Percentiles rank a stretch among this genome's conserved stretches.
Conservation (phyloP, 1,140 invertebrate species). For the Hyles vespertilio region DNA sequence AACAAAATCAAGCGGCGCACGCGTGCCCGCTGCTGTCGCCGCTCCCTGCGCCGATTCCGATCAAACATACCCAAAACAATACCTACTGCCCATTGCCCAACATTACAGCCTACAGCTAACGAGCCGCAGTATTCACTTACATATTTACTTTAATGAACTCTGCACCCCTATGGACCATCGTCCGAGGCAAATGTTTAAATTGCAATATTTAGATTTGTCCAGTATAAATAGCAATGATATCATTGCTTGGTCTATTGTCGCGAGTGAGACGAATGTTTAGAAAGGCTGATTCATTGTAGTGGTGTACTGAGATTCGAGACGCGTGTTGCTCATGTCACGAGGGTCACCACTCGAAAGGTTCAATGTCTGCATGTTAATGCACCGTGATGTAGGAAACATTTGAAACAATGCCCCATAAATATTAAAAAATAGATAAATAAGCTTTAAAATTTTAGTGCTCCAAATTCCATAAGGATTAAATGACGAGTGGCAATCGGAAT, state of each 20-base stretch:
- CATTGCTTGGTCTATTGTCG: slow-evolving; percentile 33
- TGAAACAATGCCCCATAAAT: slow-evolving; percentile 51
- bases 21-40: slow-evolving; percentile 14
- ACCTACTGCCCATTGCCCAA: slow-evolving; percentile 32
- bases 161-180: no score
- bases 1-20: slow-evolving; percentile 7
- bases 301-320: slow-evolving; percentile 15
- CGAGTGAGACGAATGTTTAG: slow-evolving; percentile 21
- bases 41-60: slow-evolving; percentile 24
- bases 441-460: slow-evolving; percentile 47
- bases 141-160: no score
- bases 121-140: no score
- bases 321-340: slow-evolving; percentile 33
- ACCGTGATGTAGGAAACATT: slow-evolving; percentile 41
- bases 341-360: slow-evolving; percentile 45
- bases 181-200: no score
- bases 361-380: slow-evolving; percentile 48
- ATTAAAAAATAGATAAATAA: slow-evolving; percentile 47
- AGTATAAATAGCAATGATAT: slow-evolving; percentile 26
- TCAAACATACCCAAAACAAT: slow-evolving; percentile 29
- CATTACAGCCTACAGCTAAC: not conserved
- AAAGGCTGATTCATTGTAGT: slow-evolving; percentile 49
- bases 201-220: no score
- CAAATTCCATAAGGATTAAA: slow-evolving; percentile 29
- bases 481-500: slow-evolving; percentile 33